Conservation (phyloP, 2,113 vertebrate species). For the Indri indri region DNA sequence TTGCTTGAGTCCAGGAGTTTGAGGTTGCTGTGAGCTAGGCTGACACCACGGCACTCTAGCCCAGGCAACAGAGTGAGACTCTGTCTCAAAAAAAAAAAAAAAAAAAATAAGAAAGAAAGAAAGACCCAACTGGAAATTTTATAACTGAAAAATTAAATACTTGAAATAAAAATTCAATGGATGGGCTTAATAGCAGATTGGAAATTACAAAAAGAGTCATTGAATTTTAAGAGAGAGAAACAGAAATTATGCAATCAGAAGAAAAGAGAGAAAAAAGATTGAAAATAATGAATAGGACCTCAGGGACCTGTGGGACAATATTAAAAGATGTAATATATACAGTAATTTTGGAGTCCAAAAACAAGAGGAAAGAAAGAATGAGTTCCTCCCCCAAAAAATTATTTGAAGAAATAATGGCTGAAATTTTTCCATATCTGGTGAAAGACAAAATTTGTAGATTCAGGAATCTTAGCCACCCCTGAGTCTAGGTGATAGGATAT, state of each 20-base stretch:
- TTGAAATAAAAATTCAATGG: neutral
- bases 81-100: too few species aligned
- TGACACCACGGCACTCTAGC: too few species aligned
- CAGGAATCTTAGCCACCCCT: neutral
- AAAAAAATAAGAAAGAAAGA: neutral
- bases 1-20: too few species aligned
- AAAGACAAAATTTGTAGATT: neutral
- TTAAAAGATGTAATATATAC: neutral
- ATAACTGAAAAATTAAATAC: neutral
- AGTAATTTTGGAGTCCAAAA: neutral
- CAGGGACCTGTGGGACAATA: neutral
- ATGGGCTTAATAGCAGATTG: neutral
- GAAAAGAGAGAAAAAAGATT: neutral
- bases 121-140: neutral
- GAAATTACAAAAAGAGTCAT: neutral
- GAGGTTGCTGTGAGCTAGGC: too few species aligned
- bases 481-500: neutral
- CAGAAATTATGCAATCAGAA: neutral
- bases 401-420: neutral
- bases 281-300: neutral
- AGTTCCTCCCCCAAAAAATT: neutral
- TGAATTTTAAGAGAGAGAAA: neutral
- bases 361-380: neutral
- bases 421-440: neutral
- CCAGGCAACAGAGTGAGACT: too few species aligned